Evolutionary conservation across 2,888 invertebrate genomes (phyloP).

Genomic region (Lasioglossum calceatum): DNA sequence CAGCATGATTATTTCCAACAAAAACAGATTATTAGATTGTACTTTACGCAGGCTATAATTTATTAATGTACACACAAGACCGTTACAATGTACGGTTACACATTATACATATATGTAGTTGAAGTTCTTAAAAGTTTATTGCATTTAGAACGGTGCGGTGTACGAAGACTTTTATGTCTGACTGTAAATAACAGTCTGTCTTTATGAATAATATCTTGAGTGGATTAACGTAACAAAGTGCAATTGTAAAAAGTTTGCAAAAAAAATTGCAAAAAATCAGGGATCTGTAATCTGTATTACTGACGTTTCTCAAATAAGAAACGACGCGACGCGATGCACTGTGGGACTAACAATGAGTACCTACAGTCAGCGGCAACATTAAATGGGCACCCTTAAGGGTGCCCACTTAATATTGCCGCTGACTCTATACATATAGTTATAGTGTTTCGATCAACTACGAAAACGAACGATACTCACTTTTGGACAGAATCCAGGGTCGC

Average conservation of each 20-base stretch:
- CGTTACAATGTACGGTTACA: background rate
- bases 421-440: background rate
- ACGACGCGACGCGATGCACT: too few species aligned
- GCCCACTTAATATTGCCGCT: too few species aligned
- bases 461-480: constrained; percentile 84
- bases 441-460: background rate
- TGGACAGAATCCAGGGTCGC: constrained; percentile 86
- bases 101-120: background rate
- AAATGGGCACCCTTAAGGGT: too few species aligned
- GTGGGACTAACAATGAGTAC: too few species aligned
- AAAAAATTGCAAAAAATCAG: background rate
- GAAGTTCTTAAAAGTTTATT: background rate
- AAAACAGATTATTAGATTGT: background rate
- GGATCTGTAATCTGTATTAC: constrained; percentile 18
- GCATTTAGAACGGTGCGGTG: background rate
- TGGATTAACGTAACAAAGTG: background rate
- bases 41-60: background rate
- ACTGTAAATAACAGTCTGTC: background rate
- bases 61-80: background rate
- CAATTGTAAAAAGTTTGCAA: background rate
- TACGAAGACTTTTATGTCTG: background rate
- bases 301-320: background rate
- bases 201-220: background rate
- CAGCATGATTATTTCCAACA: background rate
- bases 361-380: too few species aligned